phyloP scores from a whole-genome alignment of 2,113 vertebrate genomes.

The Nothoprocta pentlandii region DNA sequence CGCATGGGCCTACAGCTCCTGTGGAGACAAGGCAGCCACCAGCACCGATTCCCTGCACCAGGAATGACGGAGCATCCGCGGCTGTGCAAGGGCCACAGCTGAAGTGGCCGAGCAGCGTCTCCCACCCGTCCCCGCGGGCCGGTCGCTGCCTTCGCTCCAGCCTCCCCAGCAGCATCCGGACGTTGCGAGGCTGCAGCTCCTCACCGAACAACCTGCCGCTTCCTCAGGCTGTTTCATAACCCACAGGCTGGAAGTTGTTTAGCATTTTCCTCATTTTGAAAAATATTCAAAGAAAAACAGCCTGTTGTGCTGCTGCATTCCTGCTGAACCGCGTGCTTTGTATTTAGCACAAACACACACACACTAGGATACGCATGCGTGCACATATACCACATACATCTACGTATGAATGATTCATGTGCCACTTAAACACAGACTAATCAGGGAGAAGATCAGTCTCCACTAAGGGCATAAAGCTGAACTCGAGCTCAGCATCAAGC shows the following conservation, averaged over 20 bases:
- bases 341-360: not conserved
- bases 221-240: conserved; percentile 43
- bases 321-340: fast-evolving
- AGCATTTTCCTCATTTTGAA: conserved; percentile 4
- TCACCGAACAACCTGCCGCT: conserved; percentile 30
- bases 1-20: not conserved
- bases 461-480: not conserved
- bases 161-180: conserved; percentile 10
- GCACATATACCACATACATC: not conserved
- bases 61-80: not conserved
- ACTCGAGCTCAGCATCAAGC: not conserved
- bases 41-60: not conserved
- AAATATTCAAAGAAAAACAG: not conserved
- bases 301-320: not conserved
- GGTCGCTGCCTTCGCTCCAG: conserved; percentile 20
- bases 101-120: not conserved
- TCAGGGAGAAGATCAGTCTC: conserved; percentile 15
- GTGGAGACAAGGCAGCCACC: not conserved
- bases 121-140: not conserved
- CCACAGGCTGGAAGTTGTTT: not conserved
- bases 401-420: conserved; percentile 3
- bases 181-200: not conserved
- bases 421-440: conserved; percentile 31
- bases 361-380: too few species aligned
- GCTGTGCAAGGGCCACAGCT: not conserved